Evolutionary conservation across 2,797 vertebrate species (phyloP).

Genomic region (Antennarius maculatus): DNA sequence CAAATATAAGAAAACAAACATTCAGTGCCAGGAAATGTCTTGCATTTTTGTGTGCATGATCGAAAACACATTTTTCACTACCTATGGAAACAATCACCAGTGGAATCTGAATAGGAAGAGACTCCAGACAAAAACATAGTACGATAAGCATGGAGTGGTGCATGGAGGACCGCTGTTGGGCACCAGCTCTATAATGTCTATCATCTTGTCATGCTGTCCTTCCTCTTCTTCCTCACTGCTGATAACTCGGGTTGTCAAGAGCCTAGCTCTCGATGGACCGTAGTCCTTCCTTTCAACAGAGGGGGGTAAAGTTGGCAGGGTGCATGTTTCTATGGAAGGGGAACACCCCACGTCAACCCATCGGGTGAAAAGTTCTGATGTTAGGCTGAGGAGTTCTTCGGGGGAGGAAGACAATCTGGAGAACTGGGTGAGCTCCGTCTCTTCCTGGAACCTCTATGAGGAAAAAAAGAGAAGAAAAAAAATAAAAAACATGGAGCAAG

Average conservation of each 20-base stretch:
- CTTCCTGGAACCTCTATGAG: slow-evolving; percentile 76
- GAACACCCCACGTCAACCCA: slow-evolving; percentile 74
- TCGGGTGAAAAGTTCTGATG: slow-evolving; percentile 69
- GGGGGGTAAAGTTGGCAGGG: slow-evolving; percentile 65
- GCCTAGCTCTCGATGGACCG: slow-evolving; percentile 56
- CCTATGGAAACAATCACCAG: slow-evolving; percentile 67
- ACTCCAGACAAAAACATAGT: slow-evolving; percentile 55
- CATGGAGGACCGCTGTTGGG: slow-evolving; percentile 35
- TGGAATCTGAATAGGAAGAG: slow-evolving; percentile 69
- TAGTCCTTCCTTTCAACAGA: slow-evolving; percentile 51
- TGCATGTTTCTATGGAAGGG: slow-evolving; percentile 55
- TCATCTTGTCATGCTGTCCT: slow-evolving; percentile 15
- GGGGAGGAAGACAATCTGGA: slow-evolving; percentile 68
- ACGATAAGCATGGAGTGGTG: slow-evolving; percentile 13
- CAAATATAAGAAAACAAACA: slow-evolving; percentile 55
- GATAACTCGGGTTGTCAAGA: slow-evolving; percentile 65
- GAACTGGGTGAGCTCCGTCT: slow-evolving; percentile 59
- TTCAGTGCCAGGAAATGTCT: slow-evolving; percentile 73
- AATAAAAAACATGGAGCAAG: neutral
- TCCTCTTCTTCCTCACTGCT: slow-evolving; percentile 39
- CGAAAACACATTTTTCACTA: slow-evolving; percentile 33
- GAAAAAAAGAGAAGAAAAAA: neutral
- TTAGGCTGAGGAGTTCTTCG: slow-evolving; percentile 77
- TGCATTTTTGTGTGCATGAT: slow-evolving; percentile 73
- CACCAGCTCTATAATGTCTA: slow-evolving; percentile 16